Evolutionary conservation across 2,113 vertebrate species (phyloP).

Genomic region (Bubo bubo): DNA sequence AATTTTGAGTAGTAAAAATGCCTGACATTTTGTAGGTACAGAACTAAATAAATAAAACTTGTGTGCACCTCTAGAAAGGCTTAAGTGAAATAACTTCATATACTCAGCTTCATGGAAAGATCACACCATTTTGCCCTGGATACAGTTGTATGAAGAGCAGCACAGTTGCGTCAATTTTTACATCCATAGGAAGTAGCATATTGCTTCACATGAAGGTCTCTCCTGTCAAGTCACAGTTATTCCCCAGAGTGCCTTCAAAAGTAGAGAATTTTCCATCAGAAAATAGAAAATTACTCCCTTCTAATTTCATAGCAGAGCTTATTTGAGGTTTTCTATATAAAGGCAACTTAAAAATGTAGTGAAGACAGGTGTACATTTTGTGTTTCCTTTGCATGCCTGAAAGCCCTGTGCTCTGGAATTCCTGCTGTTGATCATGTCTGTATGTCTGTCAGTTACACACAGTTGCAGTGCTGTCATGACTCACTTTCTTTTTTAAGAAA

Average conservation of each 20-base stretch:
- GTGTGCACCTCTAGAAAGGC: neutral
- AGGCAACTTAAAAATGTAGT: neutral
- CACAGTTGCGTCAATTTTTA: constrained; percentile 6
- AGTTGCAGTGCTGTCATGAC: neutral
- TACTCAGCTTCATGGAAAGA: neutral
- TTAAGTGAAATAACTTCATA: neutral
- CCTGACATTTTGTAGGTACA: neutral
- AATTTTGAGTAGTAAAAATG: neutral
- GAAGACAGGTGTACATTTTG: neutral
- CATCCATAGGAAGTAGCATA: neutral
- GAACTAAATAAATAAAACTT: neutral
- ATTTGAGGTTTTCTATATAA: neutral
- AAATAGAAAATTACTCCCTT: neutral
- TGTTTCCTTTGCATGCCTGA: neutral
- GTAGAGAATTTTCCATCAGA: neutral
- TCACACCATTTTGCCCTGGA: neutral
- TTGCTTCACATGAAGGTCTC: neutral
- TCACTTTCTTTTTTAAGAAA: neutral
- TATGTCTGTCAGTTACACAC: neutral
- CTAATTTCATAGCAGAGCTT: neutral
- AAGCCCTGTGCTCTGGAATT: neutral
- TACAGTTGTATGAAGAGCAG: neutral
- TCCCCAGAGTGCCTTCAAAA: neutral
- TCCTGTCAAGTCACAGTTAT: neutral
- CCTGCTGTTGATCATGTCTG: neutral